These are phyloP conservation scores for Acrocephalus kingi DNA, from an alignment of 2,113 vertebrate genomes.

Conservation along the genomic window DNA sequence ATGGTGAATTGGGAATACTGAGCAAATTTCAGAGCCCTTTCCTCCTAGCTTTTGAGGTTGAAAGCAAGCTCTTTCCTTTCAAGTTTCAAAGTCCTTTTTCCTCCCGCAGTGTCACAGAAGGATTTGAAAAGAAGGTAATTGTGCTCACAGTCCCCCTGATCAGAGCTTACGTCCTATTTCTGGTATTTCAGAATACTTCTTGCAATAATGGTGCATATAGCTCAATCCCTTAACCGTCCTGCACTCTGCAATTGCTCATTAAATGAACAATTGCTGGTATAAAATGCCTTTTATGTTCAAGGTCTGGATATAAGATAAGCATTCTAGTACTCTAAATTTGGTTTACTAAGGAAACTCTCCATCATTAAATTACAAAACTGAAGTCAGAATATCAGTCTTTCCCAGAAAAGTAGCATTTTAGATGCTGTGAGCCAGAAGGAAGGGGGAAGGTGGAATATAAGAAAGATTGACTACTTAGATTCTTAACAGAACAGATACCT, in stretches of 20 bases:
- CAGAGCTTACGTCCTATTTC: slow-evolving; percentile 99
- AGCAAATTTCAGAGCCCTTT: slow-evolving; percentile 99
- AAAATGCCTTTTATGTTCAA: slow-evolving; percentile 90
- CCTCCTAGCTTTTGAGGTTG: slow-evolving; percentile 99
- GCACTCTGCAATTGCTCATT: slow-evolving; percentile 91
- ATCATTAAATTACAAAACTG: slow-evolving; percentile 86
- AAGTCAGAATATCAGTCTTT: slow-evolving; percentile 80
- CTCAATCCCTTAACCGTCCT: slow-evolving; percentile 90
- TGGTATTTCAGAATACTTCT: slow-evolving; percentile 99
- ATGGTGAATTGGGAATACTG: slow-evolving; percentile 99
- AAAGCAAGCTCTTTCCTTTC: slow-evolving; percentile 99
- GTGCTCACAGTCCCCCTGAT: slow-evolving; percentile 99
- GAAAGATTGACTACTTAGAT: slow-evolving; percentile 26
- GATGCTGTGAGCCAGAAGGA: slow-evolving; percentile 54
- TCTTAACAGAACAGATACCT: slow-evolving; percentile 36
- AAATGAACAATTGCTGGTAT: slow-evolving; percentile 91
- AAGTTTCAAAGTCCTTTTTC: slow-evolving; percentile 99
- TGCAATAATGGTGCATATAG: slow-evolving; percentile 93
- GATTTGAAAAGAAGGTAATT: slow-evolving; percentile 99
- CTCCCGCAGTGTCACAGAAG: slow-evolving; percentile 99
- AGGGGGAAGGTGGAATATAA: not conserved
- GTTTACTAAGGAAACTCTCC: slow-evolving; percentile 86
- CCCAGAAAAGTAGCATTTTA: slow-evolving; percentile 77
- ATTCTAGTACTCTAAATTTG: slow-evolving; percentile 91
- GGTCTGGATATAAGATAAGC: slow-evolving; percentile 90